Evolutionary conservation across 2,888 invertebrate species (phyloP), one percentile per base, ranked within the genome.

Genomic region (Torymus aiolomorphi): DNA sequence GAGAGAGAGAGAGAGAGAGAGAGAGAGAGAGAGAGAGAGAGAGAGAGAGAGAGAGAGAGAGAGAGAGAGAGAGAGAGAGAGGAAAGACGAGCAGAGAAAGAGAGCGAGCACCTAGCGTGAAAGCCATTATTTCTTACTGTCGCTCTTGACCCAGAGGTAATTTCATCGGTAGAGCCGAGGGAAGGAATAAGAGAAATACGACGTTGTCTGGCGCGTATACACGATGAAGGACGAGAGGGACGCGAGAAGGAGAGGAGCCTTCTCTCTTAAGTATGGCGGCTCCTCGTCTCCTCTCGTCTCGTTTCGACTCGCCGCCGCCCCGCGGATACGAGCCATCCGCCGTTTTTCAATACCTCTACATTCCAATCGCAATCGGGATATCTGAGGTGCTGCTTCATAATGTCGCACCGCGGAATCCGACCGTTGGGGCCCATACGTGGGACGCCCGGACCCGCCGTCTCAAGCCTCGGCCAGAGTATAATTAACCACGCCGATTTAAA

Each of bases 41-140:
- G 42, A 8, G 42, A 42, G 8, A 42, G 42, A 8, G 42, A 18
- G 14, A 3, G 18, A 84, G 86, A 52, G 42, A 49, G 18, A 18
- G 59, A 4, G 12, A 42, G 14, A 59, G n/a, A 70, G 59, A 59
- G 14, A n/a, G n/a, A 42, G 10, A 59, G 63, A 31, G 73, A 62
- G 62, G 49, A 31, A 18, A 31, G 57, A 12, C 0, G 8, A 8
- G 8, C 8, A 8, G 42, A 8, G 42, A 42, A 42, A 42, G 42
- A 8, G 42, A 18, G 14, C 12, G 18, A 84, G 86, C 83, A 83
- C 83, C 81, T 84, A 85, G 87, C 87, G 87, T 84, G 87, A 88
- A 87, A 86, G 84, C 86, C 86, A 88, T 88, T 87, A 87, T 85
- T 88, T 86, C 86, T 88, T 86, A 85, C 85, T 84, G 67, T 70